phyloP scores from a whole-genome alignment of 2,888 invertebrate genomes.

The Sepiola atlantica region DNA sequence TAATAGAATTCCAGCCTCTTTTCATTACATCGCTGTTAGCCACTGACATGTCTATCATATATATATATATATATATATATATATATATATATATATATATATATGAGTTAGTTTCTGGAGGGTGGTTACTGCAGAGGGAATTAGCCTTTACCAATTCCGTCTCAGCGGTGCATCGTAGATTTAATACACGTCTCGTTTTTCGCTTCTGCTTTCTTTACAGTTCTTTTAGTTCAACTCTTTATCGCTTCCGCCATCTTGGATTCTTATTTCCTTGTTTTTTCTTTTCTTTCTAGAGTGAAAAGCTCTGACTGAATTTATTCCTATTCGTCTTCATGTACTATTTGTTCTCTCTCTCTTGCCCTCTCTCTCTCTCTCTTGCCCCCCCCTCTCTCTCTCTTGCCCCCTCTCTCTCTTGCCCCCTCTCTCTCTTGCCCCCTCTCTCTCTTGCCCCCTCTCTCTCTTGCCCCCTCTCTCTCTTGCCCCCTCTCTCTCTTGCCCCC shows the following conservation, averaged over 20 bases:
- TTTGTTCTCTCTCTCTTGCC: not conserved
- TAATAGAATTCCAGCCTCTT: constrained; percentile 32
- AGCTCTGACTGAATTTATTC: no score
- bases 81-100: no score
- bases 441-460: not conserved
- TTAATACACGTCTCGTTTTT: not conserved
- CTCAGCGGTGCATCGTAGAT: not conserved
- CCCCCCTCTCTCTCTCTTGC: not conserved
- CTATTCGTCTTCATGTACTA: no score
- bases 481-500: not conserved
- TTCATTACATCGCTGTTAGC: not conserved
- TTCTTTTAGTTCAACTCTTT: no score
- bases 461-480: no score
- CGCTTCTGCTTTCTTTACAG: no score
- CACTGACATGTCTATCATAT: constrained; percentile 14
- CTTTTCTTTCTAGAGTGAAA: no score
- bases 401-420: no score
- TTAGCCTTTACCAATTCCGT: not conserved
- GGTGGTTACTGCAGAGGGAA: not conserved
- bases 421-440: not conserved
- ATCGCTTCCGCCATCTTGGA: no score
- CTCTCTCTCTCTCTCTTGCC: constrained; percentile 6
- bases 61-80: constrained; percentile 36
- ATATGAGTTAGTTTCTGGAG: no score
- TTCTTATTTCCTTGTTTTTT: no score